Percentiles rank a stretch among this genome's conserved stretches.
phyloP scores from a whole-genome alignment of 2,888 invertebrate genomes.

The Drosophila demipolita region DNA sequence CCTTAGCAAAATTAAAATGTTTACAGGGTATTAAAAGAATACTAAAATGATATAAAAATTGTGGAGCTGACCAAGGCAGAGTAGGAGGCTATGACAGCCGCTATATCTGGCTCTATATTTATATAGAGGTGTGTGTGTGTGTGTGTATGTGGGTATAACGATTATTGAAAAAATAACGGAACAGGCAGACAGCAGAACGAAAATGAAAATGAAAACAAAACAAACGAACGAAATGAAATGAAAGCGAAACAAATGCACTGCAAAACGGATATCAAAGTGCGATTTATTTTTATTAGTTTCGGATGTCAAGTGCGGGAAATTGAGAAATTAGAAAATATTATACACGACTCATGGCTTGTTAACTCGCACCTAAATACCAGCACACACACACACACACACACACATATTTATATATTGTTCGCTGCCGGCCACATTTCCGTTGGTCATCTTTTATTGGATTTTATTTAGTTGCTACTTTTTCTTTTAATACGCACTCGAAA shows the following conservation, averaged over 20 bases:
- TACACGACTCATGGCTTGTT: conserved; percentile 70
- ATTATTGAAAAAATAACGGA: conserved; percentile 65
- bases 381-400: conserved; percentile 20
- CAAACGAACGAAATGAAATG: conserved; percentile 22
- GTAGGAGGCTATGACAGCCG: conserved; percentile 51
- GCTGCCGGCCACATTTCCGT: conserved; percentile 27
- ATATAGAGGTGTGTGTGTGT: background rate
- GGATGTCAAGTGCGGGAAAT: conserved; percentile 82
- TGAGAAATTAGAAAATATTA: conserved; percentile 82
- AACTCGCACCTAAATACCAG: conserved; percentile 62
- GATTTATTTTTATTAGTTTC: conserved; percentile 82
- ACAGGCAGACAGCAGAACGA: conserved; percentile 27
- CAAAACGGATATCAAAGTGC: conserved; percentile 79
- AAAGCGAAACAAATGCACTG: conserved; percentile 49
- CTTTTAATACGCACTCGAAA: background rate
- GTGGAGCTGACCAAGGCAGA: conserved; percentile 48
- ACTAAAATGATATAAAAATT: conserved; percentile 73
- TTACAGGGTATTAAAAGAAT: conserved; percentile 16
- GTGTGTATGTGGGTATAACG: conserved; percentile 46
- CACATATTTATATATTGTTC: conserved; percentile 28
- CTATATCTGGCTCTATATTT: conserved; percentile 40
- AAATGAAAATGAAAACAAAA: conserved; percentile 27
- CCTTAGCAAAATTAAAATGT: background rate
- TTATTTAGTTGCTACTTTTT: conserved; percentile 41
- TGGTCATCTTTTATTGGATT: conserved; percentile 38